Conservation (phyloP, 2,797 vertebrate genomes). For the Alosa sapidissima region DNA sequence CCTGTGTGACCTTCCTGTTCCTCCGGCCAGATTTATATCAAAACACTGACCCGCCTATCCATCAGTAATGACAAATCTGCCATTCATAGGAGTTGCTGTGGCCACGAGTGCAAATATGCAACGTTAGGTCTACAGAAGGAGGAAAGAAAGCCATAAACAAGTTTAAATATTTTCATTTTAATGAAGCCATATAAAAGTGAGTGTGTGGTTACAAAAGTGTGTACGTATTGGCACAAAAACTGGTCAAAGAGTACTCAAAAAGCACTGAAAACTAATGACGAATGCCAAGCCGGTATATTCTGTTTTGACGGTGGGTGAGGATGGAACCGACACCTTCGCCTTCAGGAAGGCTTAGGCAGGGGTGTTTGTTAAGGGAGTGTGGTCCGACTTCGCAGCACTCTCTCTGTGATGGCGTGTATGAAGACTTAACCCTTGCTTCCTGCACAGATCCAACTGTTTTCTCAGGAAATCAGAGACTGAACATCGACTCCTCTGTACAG, state of each 20-base stretch:
- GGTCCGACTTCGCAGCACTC: background rate
- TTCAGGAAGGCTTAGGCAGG: background rate
- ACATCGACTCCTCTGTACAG: slow-evolving; percentile 2
- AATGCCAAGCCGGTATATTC: slow-evolving; percentile 9
- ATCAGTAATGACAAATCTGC: slow-evolving; percentile 50
- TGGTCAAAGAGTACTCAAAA: slow-evolving; percentile 33
- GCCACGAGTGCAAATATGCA: slow-evolving; percentile 45
- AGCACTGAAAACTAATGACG: slow-evolving; percentile 25
- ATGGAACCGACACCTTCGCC: background rate
- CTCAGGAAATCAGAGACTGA: slow-evolving; percentile 25
- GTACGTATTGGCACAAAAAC: slow-evolving; percentile 10
- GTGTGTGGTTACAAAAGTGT: slow-evolving; percentile 46
- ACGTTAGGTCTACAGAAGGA: slow-evolving; percentile 34
- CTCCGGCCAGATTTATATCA: slow-evolving; percentile 49
- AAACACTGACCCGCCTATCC: slow-evolving; percentile 49
- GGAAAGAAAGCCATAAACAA: slow-evolving; percentile 37
- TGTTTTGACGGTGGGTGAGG: slow-evolving; percentile 18
- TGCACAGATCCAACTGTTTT: slow-evolving; percentile 25
- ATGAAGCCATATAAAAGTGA: slow-evolving; percentile 45
- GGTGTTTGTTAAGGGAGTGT: background rate
- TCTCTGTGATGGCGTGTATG: background rate
- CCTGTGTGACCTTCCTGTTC: slow-evolving; percentile 46
- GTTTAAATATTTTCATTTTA: slow-evolving; percentile 37
- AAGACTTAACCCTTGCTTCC: background rate
- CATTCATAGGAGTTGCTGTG: slow-evolving; percentile 42